Base-by-base conservation (phyloP, 2,888 invertebrate genomes). In the Clistopyga incitator region DNA sequence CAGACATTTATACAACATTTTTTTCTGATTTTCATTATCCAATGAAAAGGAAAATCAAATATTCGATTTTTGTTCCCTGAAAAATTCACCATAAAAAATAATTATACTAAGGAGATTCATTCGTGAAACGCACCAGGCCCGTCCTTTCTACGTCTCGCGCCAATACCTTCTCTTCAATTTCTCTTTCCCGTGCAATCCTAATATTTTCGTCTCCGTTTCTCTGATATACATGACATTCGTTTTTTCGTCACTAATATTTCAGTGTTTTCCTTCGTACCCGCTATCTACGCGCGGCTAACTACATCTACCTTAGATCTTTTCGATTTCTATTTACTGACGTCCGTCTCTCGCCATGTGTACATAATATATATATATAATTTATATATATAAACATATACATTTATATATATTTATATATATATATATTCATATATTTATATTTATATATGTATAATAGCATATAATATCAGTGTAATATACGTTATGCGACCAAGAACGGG, bases 331-430 rank as follows among this genome's bases (percentile, higher is more conserved):
- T 23, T 25, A n/a, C 45, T 25, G n/a, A 23, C 72, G 45, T 45
- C 54, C 23, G 45, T 72, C n/a, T 72, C 18, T 72, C 72, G 72
- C 56, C 56, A 45, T 42, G 25, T 72, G 45, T 72, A 59, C 56
- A 59, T 72, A 45, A 38, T 61, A 52, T 71, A 71, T 54, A 42
- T 54, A 71, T 71, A 23, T 56, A 61, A 61, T 61, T 18, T 25
- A 61, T 61, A 42, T 70, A 52, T 59, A 29, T 59, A 59, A 13
- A 15, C 29, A 38, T 64, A 34, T 42, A 38, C 42, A 42, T 64
- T 18, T 61, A 34, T 34, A 29, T 59, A 59, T 23, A 25, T 59
- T 29, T 61, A 34, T 38, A 34, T 61, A 61, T 61, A 34, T 59
- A 29, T 59, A 56, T 59, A 59, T 29, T 15, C 29, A 59, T 59